Base-by-base conservation (phyloP, 2,888 invertebrate genomes). In the Lithophane ornitopus region DNA sequence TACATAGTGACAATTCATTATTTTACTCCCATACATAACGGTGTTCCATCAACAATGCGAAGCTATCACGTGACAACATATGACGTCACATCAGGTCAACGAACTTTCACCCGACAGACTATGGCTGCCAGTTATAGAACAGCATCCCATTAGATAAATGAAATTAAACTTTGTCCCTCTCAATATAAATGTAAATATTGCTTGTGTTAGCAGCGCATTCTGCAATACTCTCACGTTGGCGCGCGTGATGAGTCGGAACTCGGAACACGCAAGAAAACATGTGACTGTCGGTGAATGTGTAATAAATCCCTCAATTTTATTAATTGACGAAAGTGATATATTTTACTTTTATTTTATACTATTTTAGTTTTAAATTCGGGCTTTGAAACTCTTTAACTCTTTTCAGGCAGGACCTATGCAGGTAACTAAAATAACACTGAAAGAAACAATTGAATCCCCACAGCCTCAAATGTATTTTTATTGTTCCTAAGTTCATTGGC, bases 61-160 rank as follows among this genome's bases (percentile, higher is more conserved):
- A 52, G 72, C 56, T 41, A 67, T 80, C 81, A 80, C 81, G 88
- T 88, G 87, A 85, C 61, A 70, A 9, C 52, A 14, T 61, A 76
- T 88, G 86, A 86, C 86, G 86, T 78, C 68, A 80, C 58, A 26
- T 61, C 34, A 56, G 84, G 76, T 88, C 78, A 89, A 87, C 79
- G 89, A 89, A 89, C 89, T 88, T 85, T 85, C 80, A 84, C 85
- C 76, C 88, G 74, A 49, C 71, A 82, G 78, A 63, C 78, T 71
- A 76, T 75, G 58, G 78, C 71, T 78, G 82, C 79, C 80, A 80
- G 71, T 76, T 80, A 74, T 66, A 82, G 52, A 59, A 71, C 61
- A 76, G 71, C 70, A 83, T 68, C 71, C 59, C 16, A 12, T 56
- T 26, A 39, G 28, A 59, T 63, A 65, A 75, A 74, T 66, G 16